Conservation (phyloP, 2,797 vertebrate genomes). For the Lutjanus campechanus region DNA sequence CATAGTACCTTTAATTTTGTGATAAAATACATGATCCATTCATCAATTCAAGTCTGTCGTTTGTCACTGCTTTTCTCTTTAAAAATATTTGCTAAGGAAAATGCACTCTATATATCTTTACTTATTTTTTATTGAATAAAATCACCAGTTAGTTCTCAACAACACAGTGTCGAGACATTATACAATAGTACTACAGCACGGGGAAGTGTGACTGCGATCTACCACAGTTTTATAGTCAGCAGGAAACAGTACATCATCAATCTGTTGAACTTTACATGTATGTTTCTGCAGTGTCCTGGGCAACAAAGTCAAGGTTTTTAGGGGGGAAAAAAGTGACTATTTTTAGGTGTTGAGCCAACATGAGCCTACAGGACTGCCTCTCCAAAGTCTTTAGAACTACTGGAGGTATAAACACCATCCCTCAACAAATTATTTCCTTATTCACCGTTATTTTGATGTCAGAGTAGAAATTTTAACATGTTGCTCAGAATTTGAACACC, state of each 20-base stretch:
- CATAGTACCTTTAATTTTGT: too few species aligned
- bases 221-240: background rate
- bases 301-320: background rate
- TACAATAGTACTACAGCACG: background rate
- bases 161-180: background rate
- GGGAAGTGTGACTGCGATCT: background rate
- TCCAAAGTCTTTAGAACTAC: background rate
- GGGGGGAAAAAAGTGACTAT: background rate
- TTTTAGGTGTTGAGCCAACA: background rate
- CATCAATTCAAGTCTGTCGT: too few species aligned
- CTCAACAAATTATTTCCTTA: background rate
- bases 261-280: background rate
- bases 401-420: background rate
- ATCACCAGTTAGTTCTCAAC: background rate
- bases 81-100: background rate
- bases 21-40: too few species aligned
- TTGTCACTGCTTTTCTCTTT: background rate
- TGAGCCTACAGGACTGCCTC: background rate
- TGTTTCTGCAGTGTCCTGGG: background rate
- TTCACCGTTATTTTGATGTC: background rate
- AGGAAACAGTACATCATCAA: background rate
- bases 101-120: background rate
- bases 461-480: background rate
- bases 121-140: background rate
- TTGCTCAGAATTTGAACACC: background rate